Evolutionary conservation across 2,797 vertebrate genomes (phyloP), one percentile per base, ranked within the genome.

Genomic region (Neosilurus mollespiculum): DNA sequence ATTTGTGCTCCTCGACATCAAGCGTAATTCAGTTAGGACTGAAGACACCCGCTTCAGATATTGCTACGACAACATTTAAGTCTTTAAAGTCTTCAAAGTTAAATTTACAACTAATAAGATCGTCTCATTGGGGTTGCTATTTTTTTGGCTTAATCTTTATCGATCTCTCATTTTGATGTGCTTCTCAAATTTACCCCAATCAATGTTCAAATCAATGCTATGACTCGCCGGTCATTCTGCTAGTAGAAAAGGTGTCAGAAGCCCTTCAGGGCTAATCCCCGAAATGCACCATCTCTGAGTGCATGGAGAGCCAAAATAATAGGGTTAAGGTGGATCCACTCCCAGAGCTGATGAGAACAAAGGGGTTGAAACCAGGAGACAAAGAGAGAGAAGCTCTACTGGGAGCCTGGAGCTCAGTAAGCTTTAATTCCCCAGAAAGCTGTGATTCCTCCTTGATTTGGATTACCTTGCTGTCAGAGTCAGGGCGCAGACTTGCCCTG

Each of bases 401-500:
- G 80, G 85, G 84, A 84, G 26, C 69, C 67, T 56, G 53, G 71
- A 87, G 84, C 82, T 83, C 24, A 67, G 64, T 82, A 81, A 82
- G 81, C 78, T 64, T 72, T 67, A 81, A 85, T 81, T 81, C 84
- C 79, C 65, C 80, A 87, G 83, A 79, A 87, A 84, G 80, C 30
- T 82, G 71, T 78, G 80, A 84, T 81, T 83, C 85, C 84, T 84
- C 54, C 76, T 54, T 51, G 76, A 82, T 51, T 80, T 70, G 80
- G 81, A 87, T 88, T 88, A 88, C 85, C 80, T 87, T 83, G 53
- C 84, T 86, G 76, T 81, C 87, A 87, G 81, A 43, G 77, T 83
- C 80, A 75, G 82, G 69, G 65, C 64, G 61, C 82, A 83, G 81
- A 87, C 86, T 81, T 22, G 24, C 84, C 86, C 86, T 84, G 80